These are phyloP conservation scores for Nibea albiflora DNA, from an alignment of 2,113 vertebrate species.

Conservation along the genomic window DNA sequence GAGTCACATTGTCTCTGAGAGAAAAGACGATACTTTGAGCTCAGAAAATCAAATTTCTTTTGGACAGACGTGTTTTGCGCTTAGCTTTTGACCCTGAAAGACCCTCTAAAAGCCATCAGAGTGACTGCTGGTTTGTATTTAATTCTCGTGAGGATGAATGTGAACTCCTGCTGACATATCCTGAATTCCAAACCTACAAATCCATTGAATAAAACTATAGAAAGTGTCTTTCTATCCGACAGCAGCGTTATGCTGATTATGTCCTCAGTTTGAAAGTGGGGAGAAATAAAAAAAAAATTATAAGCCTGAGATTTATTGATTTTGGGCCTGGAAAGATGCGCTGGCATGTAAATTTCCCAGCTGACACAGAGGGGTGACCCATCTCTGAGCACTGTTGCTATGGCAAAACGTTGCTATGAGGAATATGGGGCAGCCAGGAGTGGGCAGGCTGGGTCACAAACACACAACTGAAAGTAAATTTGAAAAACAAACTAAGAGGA, in stretches of 20 bases:
- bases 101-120: not conserved
- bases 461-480: slow-evolving; percentile 44
- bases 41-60: too few relatives aligned
- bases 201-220: not conserved
- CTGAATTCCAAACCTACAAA: not conserved
- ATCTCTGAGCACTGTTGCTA: slow-evolving; percentile 70
- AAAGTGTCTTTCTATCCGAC: slow-evolving; percentile 10
- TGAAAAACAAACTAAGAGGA: slow-evolving; percentile 11
- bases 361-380: slow-evolving; percentile 54
- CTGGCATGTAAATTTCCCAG: slow-evolving; percentile 44
- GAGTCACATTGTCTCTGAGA: not conserved
- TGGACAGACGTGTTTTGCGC: not conserved
- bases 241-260: slow-evolving; percentile 17
- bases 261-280: slow-evolving; percentile 1
- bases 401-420: slow-evolving; percentile 69
- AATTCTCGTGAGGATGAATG: not conserved
- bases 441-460: slow-evolving; percentile 55
- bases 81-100: too few relatives aligned
- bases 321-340: slow-evolving; percentile 23
- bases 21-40: not conserved
- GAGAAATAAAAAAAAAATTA: not conserved
- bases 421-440: slow-evolving; percentile 71
- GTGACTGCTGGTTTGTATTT: not conserved
- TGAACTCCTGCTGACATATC: not conserved
- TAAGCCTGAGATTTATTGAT: slow-evolving; percentile 33